Evolutionary conservation across 2,888 invertebrate species (phyloP), one percentile per base, ranked within the genome.

Genomic region (Ptychoptera albimana): DNA sequence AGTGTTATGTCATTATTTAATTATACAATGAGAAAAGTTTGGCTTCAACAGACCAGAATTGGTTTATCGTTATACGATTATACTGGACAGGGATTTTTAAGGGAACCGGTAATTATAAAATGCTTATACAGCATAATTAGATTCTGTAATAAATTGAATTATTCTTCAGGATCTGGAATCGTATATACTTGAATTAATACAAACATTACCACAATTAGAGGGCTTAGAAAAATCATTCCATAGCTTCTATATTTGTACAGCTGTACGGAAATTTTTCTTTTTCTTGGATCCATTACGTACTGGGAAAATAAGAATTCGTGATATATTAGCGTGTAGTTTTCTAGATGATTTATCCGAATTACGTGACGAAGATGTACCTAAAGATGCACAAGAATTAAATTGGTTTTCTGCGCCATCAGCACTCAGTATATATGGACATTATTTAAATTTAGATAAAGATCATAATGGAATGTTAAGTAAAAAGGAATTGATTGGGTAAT

Each of bases 391-490:
- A 56, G 87, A 91, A 55, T 79, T 79, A 52, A 92, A 91, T 63
- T 89, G 87, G 88, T 92, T 92, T 63, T 88, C 89, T 31, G 85
- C 86, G 30, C 78, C 87, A 0, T 86, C 87, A 0, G 89, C 93
- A 0, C 68, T 93, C 12, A 72, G 86, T 37, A 88, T 96, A 2
- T 96, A 96, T 60, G 89, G 91, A 0, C 89, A 91, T 61, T 97
- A 93, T 61, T 72, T 96, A 36, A 89, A 89, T 63, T 68, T 97
- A 48, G 97, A 97, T 59, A 76, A 82, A 49, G 91, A 96, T 63
- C 89, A 89, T 54, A 96, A 96, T 62, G 92, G 96, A 16, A 89
- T 96, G 91, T 72, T 97, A 2, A 92, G 85, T 59, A 84, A 88
- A 60, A 75, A 82, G 45, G 96, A 96, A 64, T 66, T 96, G 39